These are phyloP conservation scores for Idaea aversata DNA, from an alignment of 2,888 invertebrate genomes.

Conservation along the genomic window DNA sequence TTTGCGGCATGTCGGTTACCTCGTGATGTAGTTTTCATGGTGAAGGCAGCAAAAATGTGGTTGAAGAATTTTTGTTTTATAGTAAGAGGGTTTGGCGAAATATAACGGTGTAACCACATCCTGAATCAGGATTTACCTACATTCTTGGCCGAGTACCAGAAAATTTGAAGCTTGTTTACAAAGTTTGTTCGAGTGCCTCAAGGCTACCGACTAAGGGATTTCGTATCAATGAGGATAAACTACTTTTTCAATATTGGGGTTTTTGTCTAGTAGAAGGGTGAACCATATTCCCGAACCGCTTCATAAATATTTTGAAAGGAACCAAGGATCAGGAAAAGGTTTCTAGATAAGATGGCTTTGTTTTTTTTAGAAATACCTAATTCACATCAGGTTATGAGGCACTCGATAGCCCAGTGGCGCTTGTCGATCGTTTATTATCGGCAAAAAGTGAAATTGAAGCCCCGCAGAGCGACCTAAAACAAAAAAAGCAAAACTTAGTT, in stretches of 20 bases:
- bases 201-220: slow-evolving; percentile 1
- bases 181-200: neutral
- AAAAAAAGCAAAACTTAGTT: too few relatives aligned
- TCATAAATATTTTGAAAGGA: neutral
- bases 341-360: neutral
- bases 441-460: too few relatives aligned
- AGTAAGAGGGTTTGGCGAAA: neutral
- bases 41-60: too few relatives aligned
- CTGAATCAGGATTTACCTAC: neutral
- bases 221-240: slow-evolving; percentile 1
- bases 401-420: too few relatives aligned
- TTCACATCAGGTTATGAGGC: neutral
- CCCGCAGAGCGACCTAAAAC: too few relatives aligned
- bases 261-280: neutral
- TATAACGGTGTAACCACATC: neutral
- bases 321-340: neutral
- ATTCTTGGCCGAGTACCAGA: neutral
- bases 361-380: neutral
- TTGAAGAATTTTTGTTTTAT: too few relatives aligned
- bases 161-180: neutral
- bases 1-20: too few relatives aligned
- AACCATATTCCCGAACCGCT: neutral
- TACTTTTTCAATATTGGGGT: slow-evolving; percentile 1
- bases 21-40: too few relatives aligned
- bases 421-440: too few relatives aligned